phyloP scores from a whole-genome alignment of 2,797 vertebrate species.

The Gouania willdenowi region DNA sequence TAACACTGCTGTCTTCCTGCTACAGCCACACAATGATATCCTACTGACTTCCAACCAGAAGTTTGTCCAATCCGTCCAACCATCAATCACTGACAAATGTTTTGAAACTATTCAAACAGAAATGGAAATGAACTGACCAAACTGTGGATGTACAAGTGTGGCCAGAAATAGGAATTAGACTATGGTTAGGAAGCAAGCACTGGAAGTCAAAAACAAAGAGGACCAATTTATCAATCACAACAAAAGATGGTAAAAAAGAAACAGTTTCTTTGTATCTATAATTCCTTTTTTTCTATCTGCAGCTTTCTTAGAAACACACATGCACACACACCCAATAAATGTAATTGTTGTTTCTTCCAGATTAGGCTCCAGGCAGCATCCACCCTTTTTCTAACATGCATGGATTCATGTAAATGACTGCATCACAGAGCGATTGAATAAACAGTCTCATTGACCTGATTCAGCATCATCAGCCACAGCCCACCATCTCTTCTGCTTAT shows the following conservation, averaged over 20 bases:
- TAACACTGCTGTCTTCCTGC: conserved; percentile 17
- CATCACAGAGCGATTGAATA: not conserved
- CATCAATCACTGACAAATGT: not conserved
- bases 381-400: conserved; percentile 4
- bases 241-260: conserved; percentile 33
- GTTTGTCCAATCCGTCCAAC: conserved; percentile 14
- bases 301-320: conserved; percentile 34
- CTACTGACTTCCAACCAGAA: conserved; percentile 7
- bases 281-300: conserved; percentile 38
- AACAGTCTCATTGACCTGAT: not conserved
- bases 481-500: not conserved
- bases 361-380: conserved; percentile 3
- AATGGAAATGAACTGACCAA: conserved; percentile 3
- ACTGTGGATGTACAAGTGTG: conserved; percentile 13
- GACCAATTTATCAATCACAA: conserved; percentile 20
- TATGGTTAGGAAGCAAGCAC: too few relatives aligned
- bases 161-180: conserved; percentile 29
- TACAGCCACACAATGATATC: conserved; percentile 17
- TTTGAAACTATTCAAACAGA: not conserved
- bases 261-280: conserved; percentile 34
- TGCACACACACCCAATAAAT: conserved; percentile 13
- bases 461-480: not conserved
- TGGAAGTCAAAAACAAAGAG: conserved; percentile 5
- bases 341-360: conserved; percentile 19
- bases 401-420: not conserved